Conservation (phyloP, 2,797 vertebrate genomes). For the Poeciliopsis presidionis region DNA sequence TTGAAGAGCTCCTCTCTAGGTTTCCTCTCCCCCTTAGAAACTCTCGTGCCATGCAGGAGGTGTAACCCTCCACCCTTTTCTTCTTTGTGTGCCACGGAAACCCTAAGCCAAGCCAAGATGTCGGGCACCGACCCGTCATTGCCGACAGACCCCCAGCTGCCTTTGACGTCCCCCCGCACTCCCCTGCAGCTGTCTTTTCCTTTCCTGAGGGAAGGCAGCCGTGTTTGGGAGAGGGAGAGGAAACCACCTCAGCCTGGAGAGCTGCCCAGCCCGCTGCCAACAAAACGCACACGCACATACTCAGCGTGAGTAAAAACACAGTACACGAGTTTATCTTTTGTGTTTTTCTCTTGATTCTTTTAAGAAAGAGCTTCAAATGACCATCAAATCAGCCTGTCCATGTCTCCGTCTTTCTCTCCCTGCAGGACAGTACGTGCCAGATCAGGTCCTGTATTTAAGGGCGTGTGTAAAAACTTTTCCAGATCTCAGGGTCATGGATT, state of each 20-base stretch:
- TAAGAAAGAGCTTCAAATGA: not conserved
- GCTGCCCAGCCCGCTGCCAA: conserved; percentile 94
- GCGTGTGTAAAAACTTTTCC: conserved; percentile 96
- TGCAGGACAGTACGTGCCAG: conserved; percentile 92
- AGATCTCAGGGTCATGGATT: conserved; percentile 97
- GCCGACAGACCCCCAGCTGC: conserved; percentile 67
- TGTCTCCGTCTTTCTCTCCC: conserved; percentile 20
- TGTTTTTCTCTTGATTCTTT: not conserved
- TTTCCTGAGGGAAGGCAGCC: conserved; percentile 91
- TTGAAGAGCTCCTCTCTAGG: conserved; percentile 11
- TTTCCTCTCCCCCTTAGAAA: conserved; percentile 1
- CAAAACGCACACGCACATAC: conserved; percentile 95
- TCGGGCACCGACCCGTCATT: conserved; percentile 76
- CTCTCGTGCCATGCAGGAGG: conserved; percentile 64
- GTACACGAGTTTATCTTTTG: not conserved
- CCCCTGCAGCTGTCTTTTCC: conserved; percentile 91
- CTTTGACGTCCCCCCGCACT: conserved; percentile 85
- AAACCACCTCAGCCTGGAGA: conserved; percentile 85
- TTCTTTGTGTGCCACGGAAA: conserved; percentile 30
- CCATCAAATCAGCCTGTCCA: not conserved
- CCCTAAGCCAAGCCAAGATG: conserved; percentile 60
- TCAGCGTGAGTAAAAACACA: conserved; percentile 89
- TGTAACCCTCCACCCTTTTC: conserved; percentile 52
- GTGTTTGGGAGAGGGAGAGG: conserved; percentile 89
- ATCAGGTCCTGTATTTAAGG: conserved; percentile 91